phyloP scores from a whole-genome alignment of 2,113 vertebrate species.

The Catharus bicknelli region DNA sequence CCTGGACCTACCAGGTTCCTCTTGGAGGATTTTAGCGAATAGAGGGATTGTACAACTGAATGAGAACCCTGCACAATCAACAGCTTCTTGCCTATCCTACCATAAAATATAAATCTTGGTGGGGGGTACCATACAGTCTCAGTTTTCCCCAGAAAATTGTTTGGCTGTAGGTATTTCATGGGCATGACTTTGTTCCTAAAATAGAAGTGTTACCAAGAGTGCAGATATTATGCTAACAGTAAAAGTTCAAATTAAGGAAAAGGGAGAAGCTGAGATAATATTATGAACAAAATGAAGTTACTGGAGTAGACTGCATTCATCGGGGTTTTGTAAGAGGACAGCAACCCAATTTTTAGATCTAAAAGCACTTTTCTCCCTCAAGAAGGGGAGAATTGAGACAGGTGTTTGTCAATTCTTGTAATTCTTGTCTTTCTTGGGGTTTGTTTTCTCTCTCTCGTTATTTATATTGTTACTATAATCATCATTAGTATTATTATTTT shows the following conservation, averaged over 20 bases:
- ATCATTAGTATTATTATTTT: neutral
- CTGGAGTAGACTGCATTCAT: neutral
- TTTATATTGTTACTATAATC: neutral
- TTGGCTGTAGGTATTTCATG: neutral
- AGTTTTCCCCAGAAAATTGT: neutral
- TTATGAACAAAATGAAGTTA: neutral
- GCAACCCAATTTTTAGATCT: neutral
- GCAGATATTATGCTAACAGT: neutral
- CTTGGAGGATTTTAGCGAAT: neutral
- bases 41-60: neutral
- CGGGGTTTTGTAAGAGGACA: neutral
- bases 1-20: neutral
- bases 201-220: neutral
- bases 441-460: neutral
- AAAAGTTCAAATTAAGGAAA: neutral
- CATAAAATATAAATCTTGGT: neutral
- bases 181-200: neutral
- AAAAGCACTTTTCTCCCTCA: neutral
- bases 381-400: neutral
- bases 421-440: neutral
- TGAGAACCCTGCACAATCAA: neutral
- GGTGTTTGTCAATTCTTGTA: neutral
- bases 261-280: neutral
- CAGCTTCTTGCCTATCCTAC: neutral
- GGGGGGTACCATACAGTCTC: neutral